Conservation (phyloP, 2,888 invertebrate genomes). For the Eucera pruinosa region DNA sequence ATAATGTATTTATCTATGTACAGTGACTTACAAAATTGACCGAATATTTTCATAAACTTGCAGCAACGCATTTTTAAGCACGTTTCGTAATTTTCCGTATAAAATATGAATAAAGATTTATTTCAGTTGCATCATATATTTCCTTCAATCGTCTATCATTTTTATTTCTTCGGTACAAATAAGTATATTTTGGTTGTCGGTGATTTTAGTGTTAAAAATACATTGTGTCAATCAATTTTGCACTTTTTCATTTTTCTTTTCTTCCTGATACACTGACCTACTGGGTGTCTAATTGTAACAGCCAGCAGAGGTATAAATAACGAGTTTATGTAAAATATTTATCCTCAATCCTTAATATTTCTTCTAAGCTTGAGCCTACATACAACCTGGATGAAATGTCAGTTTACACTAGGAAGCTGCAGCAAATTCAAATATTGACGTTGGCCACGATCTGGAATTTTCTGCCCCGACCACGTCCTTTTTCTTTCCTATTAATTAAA, state of each 20-base stretch:
- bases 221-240: not conserved
- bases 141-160: too few species aligned
- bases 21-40: too few species aligned
- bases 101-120: too few species aligned
- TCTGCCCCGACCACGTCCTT: too few species aligned
- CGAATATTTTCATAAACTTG: too few species aligned
- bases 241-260: not conserved
- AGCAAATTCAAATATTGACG: slow-evolving; percentile 36
- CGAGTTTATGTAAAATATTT: not conserved
- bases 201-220: too few species aligned
- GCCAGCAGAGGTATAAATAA: slow-evolving; percentile 3
- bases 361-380: not conserved
- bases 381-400: slow-evolving; percentile 11
- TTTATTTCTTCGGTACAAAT: too few species aligned
- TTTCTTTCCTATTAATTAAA: slow-evolving; percentile 15
- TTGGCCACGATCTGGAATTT: slow-evolving; percentile 32
- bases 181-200: too few species aligned
- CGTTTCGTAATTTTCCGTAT: too few species aligned
- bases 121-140: too few species aligned
- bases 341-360: not conserved
- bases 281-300: not conserved
- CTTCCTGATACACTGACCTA: not conserved
- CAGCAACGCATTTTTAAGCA: too few species aligned
- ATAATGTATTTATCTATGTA: too few species aligned
- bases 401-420: slow-evolving; percentile 22